Evolutionary conservation across 1,140 invertebrate species (phyloP).

Genomic region (Megalonaias nervosa): DNA sequence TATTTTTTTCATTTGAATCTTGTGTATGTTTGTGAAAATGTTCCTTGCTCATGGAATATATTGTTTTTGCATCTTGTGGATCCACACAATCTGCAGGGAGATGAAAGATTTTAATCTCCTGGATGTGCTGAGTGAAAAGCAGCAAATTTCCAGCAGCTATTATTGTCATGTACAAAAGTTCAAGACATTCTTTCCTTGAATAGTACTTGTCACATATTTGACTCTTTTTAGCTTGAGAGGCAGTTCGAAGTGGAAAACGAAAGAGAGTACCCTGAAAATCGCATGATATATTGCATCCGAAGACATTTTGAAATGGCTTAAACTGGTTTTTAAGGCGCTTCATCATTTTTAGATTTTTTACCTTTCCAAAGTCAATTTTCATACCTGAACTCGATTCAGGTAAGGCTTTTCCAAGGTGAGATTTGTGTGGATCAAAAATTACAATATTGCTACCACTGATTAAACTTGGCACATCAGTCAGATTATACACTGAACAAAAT

Average conservation of each 20-base stretch:
- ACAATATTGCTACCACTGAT: constrained; percentile 13
- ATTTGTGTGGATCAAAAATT: constrained; percentile 26
- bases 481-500: constrained; percentile 29
- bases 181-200: constrained; percentile 49
- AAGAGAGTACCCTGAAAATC: constrained; percentile 58
- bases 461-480: constrained; percentile 31
- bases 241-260: constrained; percentile 59
- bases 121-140: constrained; percentile 66
- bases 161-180: constrained; percentile 54
- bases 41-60: constrained; percentile 1
- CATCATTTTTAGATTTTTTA: constrained; percentile 15
- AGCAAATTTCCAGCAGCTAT: constrained; percentile 54
- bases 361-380: background rate
- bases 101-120: constrained; percentile 56
- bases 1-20: background rate
- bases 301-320: constrained; percentile 52
- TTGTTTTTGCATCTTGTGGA: constrained; percentile 1
- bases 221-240: constrained; percentile 55
- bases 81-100: constrained; percentile 31
- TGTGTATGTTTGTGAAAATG: background rate
- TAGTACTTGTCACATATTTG: constrained; percentile 56
- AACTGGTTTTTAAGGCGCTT: constrained; percentile 21
- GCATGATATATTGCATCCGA: constrained; percentile 45
- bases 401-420: constrained; percentile 12
- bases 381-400: background rate